Percentiles rank a stretch among this genome's conserved stretches.
phyloP scores from a whole-genome alignment of 92 coral and sea anemone species.

The Zoanthus solanderi region DNA sequence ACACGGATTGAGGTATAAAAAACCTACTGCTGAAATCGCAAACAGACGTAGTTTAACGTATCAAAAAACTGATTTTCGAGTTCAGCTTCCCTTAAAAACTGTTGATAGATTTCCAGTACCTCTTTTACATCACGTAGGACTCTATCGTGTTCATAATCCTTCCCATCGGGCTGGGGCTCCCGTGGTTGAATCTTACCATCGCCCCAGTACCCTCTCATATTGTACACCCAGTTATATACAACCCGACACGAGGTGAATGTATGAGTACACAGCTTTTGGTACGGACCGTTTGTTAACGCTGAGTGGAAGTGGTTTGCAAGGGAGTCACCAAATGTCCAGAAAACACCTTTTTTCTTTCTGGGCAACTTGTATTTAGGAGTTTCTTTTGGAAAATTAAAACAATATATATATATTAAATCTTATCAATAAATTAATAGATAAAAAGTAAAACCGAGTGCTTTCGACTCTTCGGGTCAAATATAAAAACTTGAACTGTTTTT shows the following conservation, averaged over 20 bases:
- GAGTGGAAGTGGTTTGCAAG: slow-evolving; percentile 69
- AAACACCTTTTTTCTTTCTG: slow-evolving; percentile 57
- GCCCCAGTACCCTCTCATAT: slow-evolving; percentile 86
- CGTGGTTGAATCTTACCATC: slow-evolving; percentile 71
- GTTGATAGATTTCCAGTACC: slow-evolving; percentile 44
- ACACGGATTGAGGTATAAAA: too few species aligned
- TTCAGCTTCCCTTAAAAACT: too few species aligned
- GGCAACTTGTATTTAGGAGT: slow-evolving; percentile 23
- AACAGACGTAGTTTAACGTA: too few species aligned
- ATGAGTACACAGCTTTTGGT: slow-evolving; percentile 62
- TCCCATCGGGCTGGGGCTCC: slow-evolving; percentile 83
- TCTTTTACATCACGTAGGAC: slow-evolving; percentile 82
- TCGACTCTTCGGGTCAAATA: too few species aligned
- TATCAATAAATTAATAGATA: too few species aligned
- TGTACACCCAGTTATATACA: slow-evolving; percentile 88
- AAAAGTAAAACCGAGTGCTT: too few species aligned
- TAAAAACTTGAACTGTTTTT: too few species aligned
- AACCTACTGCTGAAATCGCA: too few species aligned
- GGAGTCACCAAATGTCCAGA: slow-evolving; percentile 90
- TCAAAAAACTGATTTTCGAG: too few species aligned
- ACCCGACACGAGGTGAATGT: slow-evolving; percentile 71
- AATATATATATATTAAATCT: background rate
- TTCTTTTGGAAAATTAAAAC: slow-evolving; percentile 8
- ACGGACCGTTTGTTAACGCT: slow-evolving; percentile 72
- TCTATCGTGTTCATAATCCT: slow-evolving; percentile 85